Evolutionary conservation across 2,797 vertebrate genomes (phyloP).

Genomic region (Eupleurogrammus muticus): DNA sequence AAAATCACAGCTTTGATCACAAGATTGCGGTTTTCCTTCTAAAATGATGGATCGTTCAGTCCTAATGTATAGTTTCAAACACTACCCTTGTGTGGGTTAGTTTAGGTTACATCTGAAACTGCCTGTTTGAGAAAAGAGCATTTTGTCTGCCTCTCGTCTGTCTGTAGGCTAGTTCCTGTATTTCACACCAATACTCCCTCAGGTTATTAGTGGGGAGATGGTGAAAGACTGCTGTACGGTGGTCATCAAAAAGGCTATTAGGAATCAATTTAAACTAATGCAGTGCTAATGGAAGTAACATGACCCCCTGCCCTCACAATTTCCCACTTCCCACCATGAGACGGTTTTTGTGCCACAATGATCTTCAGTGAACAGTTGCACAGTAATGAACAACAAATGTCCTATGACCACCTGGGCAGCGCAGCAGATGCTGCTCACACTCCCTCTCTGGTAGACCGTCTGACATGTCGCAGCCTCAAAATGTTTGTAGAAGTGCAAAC

Average conservation of each 20-base stretch:
- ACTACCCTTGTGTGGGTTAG: background rate
- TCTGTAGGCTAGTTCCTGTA: slow-evolving; percentile 13
- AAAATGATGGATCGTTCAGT: too few relatives aligned
- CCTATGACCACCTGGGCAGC: slow-evolving; percentile 40
- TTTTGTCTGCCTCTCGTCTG: slow-evolving; percentile 18
- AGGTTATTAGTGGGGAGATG: slow-evolving; percentile 33
- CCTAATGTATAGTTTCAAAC: background rate
- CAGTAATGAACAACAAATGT: slow-evolving; percentile 60
- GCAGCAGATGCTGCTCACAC: slow-evolving; percentile 40
- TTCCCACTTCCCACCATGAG: slow-evolving; percentile 32
- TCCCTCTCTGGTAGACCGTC: slow-evolving; percentile 16
- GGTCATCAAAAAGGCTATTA: slow-evolving; percentile 79
- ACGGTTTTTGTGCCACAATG: slow-evolving; percentile 19
- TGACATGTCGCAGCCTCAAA: slow-evolving; percentile 40
- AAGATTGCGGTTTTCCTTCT: too few relatives aligned
- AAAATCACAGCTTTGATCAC: too few relatives aligned
- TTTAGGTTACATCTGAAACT: background rate
- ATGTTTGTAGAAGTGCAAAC: slow-evolving; percentile 43
- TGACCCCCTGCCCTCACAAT: slow-evolving; percentile 43
- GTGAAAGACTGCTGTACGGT: slow-evolving; percentile 46
- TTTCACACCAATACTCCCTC: slow-evolving; percentile 29
- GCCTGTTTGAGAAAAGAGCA: slow-evolving; percentile 19
- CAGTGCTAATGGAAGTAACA: slow-evolving; percentile 77
- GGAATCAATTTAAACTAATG: slow-evolving; percentile 78
- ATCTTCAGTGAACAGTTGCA: slow-evolving; percentile 41